Conservation (phyloP, 1,140 invertebrate species). For the Bradysia coprophila region DNA sequence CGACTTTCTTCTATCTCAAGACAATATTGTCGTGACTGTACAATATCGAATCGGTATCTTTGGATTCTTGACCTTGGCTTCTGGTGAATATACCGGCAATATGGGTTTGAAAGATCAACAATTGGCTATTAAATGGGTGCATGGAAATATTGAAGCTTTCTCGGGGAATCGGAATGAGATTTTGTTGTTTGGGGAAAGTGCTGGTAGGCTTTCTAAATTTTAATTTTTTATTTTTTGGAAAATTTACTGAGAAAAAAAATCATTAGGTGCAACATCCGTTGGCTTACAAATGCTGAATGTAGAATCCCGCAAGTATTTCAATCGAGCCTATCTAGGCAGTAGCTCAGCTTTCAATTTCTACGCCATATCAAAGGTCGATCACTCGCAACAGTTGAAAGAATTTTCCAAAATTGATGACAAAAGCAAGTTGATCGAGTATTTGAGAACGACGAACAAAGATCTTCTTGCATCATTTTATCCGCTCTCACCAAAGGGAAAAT, state of each 20-base stretch:
- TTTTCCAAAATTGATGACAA: neutral
- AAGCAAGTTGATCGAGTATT: neutral
- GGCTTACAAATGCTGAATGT: neutral
- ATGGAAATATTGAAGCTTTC: constrained; percentile 47
- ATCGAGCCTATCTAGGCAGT: neutral
- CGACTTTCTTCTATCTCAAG: constrained; percentile 31
- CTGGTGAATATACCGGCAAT: constrained; percentile 41
- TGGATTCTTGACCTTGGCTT: constrained; percentile 42
- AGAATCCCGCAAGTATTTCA: neutral
- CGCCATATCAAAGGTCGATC: neutral
- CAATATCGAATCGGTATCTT: constrained; percentile 41
- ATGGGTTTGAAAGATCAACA: constrained; percentile 57
- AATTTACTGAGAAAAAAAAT: neutral
- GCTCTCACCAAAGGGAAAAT: too few species aligned
- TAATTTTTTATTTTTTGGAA: neutral
- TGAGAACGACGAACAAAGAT: neutral
- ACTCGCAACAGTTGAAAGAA: neutral
- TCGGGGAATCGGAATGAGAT: constrained; percentile 42
- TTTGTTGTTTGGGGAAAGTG: constrained; percentile 45
- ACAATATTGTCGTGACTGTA: constrained; percentile 37
- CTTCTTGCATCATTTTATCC: neutral
- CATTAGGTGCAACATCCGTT: neutral
- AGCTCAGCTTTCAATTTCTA: neutral
- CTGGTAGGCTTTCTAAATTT: constrained; percentile 25
- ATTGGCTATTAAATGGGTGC: constrained; percentile 50